Base-by-base conservation (phyloP, 2,113 vertebrate genomes). In the Antigone vipio region DNA sequence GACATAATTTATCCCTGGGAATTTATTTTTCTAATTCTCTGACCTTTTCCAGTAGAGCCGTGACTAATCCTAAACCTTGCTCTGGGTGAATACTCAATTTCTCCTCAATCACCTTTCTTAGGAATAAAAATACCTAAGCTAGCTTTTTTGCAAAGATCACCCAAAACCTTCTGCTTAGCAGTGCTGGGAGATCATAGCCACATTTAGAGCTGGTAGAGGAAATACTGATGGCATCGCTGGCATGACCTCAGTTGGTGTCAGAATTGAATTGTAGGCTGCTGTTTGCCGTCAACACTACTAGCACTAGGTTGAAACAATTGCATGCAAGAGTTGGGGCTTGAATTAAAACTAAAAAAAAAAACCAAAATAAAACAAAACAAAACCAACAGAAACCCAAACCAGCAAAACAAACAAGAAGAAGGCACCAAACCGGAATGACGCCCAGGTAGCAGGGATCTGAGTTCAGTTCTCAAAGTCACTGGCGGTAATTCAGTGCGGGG, bases 401-500 rank as follows among this genome's bases (percentile, higher is more conserved):
- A 73, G 23, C 7, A 63, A 63, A 86, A 17, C 15, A 84, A 52
- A 27, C 8, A 83, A 16, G 12, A 71, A 38, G 63, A 85, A 49
- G 16, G 27, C 29, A 38, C 11, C 7, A 6, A 40, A 62, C 32
- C 30, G 15, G 52, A 91, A 62, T 83, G 23, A 81, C 47, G 38
- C 30, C 29, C 53, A 53, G 27, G 21, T 71, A 62, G 49, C 29
- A 86, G 58, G 40, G 63, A 89, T 49, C n/a, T 32, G 63, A 88
- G 93, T 90, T 93, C 45, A 72, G 10, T 89, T 87, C 40, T 95
- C 89, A 94, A 35, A 91, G 35, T 89, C 93, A 84, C 15, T 58
- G 73, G 9, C 8, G 16, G 63, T 91, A 95, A 92, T 89, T 95
- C 85, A 78, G 66, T 60, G 7, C 58, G 35, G 80, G 53, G 69